Evolutionary conservation across 2,888 invertebrate genomes (phyloP), one percentile per base, ranked within the genome.

Genomic region (Erebia epiphron): DNA sequence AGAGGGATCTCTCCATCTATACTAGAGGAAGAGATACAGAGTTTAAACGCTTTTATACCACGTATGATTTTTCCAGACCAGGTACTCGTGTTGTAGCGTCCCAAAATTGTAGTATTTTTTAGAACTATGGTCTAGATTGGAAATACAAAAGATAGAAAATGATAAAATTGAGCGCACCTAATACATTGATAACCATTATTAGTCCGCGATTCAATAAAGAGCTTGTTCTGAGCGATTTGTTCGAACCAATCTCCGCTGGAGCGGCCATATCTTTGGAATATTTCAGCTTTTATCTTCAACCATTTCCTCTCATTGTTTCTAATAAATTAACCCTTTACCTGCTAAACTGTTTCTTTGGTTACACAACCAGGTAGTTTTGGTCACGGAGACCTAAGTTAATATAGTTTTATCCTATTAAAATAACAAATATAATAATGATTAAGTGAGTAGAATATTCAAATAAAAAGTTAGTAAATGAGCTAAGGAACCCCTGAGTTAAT

Each of bases 231-330:
- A 73, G 63, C 68, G 74, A 75, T 75, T 75, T 73, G 74, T 75
- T 69, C 58, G 65, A 73, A 71, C 70, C 69, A 73, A 75, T 73
- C 73, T 73, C 69, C 67, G 73, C 41, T 67, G 50, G 65, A 65
- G 72, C 62, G 41, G 57, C 54, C 50, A 67, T 72, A 72, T 73
- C 74, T 71, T 68, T 66, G 65, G 71, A 75, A 71, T 75, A 73
- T 73, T 73, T 71, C 73, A 67, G 67, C 69, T 73, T 71, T 73
- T 75, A 71, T 73, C 69, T 75, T 35, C 35, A 66, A 62, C 64
- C 73, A 68, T 73, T 75, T 75, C 64, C 73, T 67, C 73, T 70
- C 72, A 69, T 74, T 72, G 74, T 74, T 75, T 71, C 71, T 70
- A 65, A 71, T 71, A 75, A 75, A 73, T 73, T 72, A 72, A 69